Percentiles rank a stretch among this genome's conserved stretches.
Evolutionary conservation across 2,888 invertebrate genomes (phyloP).

Genomic region (Agrotis puta): DNA sequence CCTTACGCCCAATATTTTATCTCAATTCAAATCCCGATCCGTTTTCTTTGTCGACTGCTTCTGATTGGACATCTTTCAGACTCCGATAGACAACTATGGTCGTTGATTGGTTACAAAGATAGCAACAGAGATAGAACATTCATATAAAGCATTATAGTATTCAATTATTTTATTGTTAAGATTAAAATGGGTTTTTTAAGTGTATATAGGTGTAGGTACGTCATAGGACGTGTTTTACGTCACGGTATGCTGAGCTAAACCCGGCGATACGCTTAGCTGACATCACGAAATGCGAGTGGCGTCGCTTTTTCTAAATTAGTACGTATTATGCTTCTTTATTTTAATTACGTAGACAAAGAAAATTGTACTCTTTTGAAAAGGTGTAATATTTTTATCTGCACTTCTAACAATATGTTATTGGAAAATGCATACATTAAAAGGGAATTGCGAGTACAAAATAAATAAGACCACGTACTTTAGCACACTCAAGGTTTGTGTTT

Average conservation of each 20-base stretch:
- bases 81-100: no score
- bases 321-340: neutral
- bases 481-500: no score
- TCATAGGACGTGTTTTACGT: slow-evolving; percentile 14
- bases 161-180: neutral
- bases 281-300: slow-evolving; percentile 15
- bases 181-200: neutral
- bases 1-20: neutral
- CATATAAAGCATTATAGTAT: neutral
- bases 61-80: no score
- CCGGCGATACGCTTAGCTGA: slow-evolving; percentile 40
- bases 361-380: neutral
- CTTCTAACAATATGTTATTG: neutral
- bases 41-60: no score
- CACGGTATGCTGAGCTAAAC: slow-evolving; percentile 28
- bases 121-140: no score
- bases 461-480: neutral
- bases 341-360: neutral
- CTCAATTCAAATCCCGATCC: no score
- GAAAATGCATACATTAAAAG: neutral
- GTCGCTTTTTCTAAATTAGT: slow-evolving; percentile 9
- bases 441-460: no score
- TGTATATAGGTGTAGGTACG: neutral
- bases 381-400: neutral
- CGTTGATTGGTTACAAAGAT: no score